Evolutionary conservation across 2,888 invertebrate genomes (phyloP).

Genomic region (Lycaena phlaeas): DNA sequence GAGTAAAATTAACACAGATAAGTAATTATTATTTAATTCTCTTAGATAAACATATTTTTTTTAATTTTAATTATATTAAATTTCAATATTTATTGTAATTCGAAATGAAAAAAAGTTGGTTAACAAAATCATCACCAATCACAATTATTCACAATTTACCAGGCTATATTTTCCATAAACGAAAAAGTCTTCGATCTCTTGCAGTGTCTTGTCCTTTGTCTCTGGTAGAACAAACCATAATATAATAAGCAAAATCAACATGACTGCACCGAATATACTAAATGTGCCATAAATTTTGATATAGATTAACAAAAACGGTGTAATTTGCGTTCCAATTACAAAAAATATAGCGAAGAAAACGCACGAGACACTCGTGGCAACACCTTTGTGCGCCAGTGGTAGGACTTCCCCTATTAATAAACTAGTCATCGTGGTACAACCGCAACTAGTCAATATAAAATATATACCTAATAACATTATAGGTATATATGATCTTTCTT

Average conservation of each 20-base stretch:
- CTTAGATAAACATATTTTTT: too few species aligned
- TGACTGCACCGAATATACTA: slow-evolving; percentile 32
- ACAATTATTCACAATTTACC: too few species aligned
- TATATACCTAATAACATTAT: slow-evolving; percentile 33
- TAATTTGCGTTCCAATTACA: slow-evolving; percentile 32
- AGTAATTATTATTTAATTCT: too few species aligned
- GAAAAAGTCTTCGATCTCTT: slow-evolving; percentile 31
- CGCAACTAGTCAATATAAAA: slow-evolving; percentile 41
- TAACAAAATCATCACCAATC: too few species aligned
- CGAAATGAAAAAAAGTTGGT: too few species aligned
- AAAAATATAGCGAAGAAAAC: slow-evolving; percentile 28
- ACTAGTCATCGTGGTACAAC: slow-evolving; percentile 43
- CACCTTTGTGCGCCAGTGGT: slow-evolving; percentile 40
- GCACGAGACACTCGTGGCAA: slow-evolving; percentile 32
- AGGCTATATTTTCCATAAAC: slow-evolving; percentile 28
- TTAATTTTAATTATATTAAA: too few species aligned
- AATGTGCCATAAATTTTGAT: slow-evolving; percentile 43
- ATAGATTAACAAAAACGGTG: slow-evolving; percentile 31
- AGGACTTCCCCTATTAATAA: slow-evolving; percentile 45
- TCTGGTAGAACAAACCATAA: slow-evolving; percentile 29
- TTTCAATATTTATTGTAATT: too few species aligned
- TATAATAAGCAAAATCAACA: slow-evolving; percentile 20
- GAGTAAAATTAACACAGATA: too few species aligned
- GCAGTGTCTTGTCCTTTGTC: slow-evolving; percentile 31
- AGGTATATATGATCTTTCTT: slow-evolving; percentile 30